phyloP scores from a whole-genome alignment of 1,140 invertebrate genomes.

The Listronotus oregonensis region DNA sequence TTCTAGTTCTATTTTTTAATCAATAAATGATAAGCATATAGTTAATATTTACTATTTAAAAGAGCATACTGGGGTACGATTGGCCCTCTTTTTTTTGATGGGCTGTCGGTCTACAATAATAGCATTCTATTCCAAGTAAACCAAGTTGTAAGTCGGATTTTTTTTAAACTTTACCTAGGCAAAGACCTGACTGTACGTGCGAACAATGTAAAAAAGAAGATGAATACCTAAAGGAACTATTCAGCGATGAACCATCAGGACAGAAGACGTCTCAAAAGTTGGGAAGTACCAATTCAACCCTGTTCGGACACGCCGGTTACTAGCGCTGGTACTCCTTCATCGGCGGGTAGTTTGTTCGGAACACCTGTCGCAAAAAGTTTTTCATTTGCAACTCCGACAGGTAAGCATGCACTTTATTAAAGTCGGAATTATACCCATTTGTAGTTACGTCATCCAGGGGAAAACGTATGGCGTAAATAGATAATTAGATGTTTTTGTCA shows the following conservation, averaged over 20 bases:
- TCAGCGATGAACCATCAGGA: constrained; percentile 9
- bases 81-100: too few relatives aligned
- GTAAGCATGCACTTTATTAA: background rate
- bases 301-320: constrained; percentile 17
- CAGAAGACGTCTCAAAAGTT: background rate
- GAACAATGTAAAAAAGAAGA: constrained; percentile 52
- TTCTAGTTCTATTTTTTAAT: too few relatives aligned
- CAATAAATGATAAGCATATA: too few relatives aligned
- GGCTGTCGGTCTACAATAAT: too few relatives aligned
- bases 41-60: too few relatives aligned
- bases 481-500: too few relatives aligned
- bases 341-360: constrained; percentile 23
- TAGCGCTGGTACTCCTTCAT: constrained; percentile 21
- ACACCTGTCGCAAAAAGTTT: constrained; percentile 6
- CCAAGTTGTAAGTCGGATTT: too few relatives aligned
- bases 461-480: too few relatives aligned
- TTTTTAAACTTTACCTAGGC: constrained; percentile 34
- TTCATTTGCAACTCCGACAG: constrained; percentile 17
- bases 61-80: too few relatives aligned
- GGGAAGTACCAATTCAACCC: constrained; percentile 2
- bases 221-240: constrained; percentile 43
- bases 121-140: too few relatives aligned
- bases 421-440: too few relatives aligned
- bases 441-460: too few relatives aligned
- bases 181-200: constrained; percentile 58